These are phyloP conservation scores for Lamellibrachia columna DNA, from an alignment of 2,888 invertebrate genomes.

Conservation along the genomic window DNA sequence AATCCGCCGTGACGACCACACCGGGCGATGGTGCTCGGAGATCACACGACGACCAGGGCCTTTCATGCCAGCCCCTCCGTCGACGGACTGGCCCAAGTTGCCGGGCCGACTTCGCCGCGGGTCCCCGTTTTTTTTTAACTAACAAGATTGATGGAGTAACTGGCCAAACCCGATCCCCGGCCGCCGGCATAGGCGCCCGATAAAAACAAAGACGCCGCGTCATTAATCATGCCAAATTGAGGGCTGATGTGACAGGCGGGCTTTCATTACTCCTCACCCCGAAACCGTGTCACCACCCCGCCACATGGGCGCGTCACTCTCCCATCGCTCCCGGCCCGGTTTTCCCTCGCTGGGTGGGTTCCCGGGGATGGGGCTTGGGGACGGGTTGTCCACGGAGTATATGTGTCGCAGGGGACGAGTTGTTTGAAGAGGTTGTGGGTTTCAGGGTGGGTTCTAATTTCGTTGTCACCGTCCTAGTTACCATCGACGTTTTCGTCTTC, in stretches of 20 bases:
- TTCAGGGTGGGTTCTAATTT: too few species aligned
- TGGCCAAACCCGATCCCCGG: not conserved
- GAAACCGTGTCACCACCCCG: conserved; percentile 6
- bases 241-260: not conserved
- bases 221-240: conserved; percentile 16
- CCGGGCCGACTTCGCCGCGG: not conserved
- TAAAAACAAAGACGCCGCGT: conserved; percentile 2
- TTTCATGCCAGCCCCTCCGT: not conserved
- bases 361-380: not conserved
- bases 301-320: not conserved
- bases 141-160: conserved; percentile 3
- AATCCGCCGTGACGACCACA: not conserved
- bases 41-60: not conserved
- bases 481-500: too few species aligned
- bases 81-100: not conserved
- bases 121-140: not conserved
- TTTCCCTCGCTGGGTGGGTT: conserved; percentile 11
- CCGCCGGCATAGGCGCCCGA: not conserved
- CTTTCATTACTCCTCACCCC: not conserved
- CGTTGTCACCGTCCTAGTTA: too few species aligned
- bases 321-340: not conserved
- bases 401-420: too few species aligned
- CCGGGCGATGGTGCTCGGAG: not conserved
- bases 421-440: too few species aligned
- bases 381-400: not conserved